phyloP scores from a whole-genome alignment of 2,797 vertebrate genomes.

The Microchirus variegatus region DNA sequence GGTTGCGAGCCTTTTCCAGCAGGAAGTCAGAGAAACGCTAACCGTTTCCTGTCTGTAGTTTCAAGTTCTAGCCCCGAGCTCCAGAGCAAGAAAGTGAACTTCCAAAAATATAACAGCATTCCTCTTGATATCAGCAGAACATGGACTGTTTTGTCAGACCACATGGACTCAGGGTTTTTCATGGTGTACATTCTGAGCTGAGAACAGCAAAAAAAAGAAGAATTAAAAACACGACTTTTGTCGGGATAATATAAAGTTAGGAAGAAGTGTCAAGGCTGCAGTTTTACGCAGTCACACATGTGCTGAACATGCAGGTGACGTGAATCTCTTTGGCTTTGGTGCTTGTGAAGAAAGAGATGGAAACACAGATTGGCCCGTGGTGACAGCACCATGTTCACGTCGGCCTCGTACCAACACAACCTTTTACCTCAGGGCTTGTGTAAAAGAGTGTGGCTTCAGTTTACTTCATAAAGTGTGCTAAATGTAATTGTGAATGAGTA shows the following conservation, averaged over 20 bases:
- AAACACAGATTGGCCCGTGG: slow-evolving; percentile 8
- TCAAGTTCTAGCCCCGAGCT: not conserved
- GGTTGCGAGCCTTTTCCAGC: not conserved
- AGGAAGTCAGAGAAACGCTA: not conserved
- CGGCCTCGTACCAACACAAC: slow-evolving; percentile 7
- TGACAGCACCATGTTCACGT: slow-evolving; percentile 13
- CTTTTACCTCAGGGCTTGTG: no score
- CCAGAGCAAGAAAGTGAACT: not conserved
- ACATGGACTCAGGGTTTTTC: no score
- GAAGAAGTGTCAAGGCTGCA: no score
- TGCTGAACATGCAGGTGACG: not conserved
- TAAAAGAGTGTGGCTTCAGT: no score
- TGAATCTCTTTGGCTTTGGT: not conserved
- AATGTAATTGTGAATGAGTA: no score
- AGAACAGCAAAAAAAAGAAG: no score
- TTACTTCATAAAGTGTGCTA: no score
- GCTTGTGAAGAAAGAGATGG: not conserved
- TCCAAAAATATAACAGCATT: not conserved
- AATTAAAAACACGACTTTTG: no score
- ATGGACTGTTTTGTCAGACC: not conserved
- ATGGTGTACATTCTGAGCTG: no score
- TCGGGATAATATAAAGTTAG: no score
- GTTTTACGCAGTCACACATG: no score
- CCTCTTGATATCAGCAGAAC: not conserved
- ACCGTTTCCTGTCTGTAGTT: not conserved